These are phyloP conservation scores for Stenoptilia bipunctidactyla DNA, from an alignment of 2,888 invertebrate genomes.

Conservation along the genomic window DNA sequence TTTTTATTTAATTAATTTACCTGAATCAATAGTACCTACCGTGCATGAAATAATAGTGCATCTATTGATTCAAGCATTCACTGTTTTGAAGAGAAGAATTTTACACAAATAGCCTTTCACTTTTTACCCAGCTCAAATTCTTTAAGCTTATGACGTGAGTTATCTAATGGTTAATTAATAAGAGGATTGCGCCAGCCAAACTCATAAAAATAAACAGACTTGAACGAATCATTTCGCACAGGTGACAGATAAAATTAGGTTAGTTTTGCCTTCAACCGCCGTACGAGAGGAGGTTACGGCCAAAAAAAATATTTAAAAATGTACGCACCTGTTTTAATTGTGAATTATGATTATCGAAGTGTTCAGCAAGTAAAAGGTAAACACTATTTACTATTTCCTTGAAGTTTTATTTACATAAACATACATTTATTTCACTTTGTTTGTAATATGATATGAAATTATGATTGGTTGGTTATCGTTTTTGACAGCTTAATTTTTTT, in stretches of 20 bases:
- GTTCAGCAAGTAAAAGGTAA: neutral
- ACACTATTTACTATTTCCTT: no score
- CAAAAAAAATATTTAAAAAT: conserved; percentile 18
- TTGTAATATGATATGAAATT: no score
- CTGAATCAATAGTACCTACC: no score
- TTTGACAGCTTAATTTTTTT: neutral
- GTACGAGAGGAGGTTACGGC: conserved; percentile 18
- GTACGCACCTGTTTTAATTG: conserved; percentile 15
- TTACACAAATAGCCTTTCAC: neutral
- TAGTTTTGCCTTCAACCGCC: conserved; percentile 24
- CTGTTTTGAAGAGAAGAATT: no score
- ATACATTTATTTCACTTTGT: no score
- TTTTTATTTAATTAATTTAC: no score
- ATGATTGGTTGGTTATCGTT: neutral
- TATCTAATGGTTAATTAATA: conserved; percentile 8
- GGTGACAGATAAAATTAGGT: conserved; percentile 52
- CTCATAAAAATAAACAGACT: conserved; percentile 12
- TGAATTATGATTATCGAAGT: neutral
- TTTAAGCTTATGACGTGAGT: neutral
- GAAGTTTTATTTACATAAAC: no score
- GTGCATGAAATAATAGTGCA: no score
- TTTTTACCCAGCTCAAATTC: no score
- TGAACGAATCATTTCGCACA: conserved; percentile 19
- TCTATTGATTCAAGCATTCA: no score
- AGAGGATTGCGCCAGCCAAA: conserved; percentile 19